These are phyloP conservation scores for Microchirus variegatus DNA, from an alignment of 2,797 vertebrate genomes.

Conservation along the genomic window DNA sequence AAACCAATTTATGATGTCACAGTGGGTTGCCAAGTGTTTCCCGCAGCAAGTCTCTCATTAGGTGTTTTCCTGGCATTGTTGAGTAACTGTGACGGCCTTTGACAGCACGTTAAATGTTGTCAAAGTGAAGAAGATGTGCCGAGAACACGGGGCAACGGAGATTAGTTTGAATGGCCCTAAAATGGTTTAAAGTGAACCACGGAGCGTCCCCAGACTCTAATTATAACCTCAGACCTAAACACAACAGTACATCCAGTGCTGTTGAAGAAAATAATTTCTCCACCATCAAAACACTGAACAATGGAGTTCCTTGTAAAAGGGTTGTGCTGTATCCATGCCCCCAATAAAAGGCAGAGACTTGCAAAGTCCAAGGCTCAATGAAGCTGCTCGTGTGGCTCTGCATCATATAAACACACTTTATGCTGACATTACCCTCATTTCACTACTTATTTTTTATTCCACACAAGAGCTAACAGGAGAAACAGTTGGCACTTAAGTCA, in stretches of 20 bases:
- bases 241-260: conserved; percentile 11
- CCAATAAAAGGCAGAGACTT: conserved; percentile 31
- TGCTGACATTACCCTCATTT: conserved; percentile 28
- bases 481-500: background rate
- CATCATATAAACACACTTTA: conserved; percentile 39
- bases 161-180: conserved; percentile 54
- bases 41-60: conserved; percentile 21
- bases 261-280: conserved; percentile 40
- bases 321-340: conserved; percentile 9
- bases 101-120: conserved; percentile 40
- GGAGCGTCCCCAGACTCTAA: conserved; percentile 32
- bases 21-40: background rate
- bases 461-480: conserved; percentile 23
- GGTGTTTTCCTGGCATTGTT: conserved; percentile 22
- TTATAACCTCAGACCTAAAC: conserved; percentile 16
- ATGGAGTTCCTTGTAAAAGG: conserved; percentile 35
- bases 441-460: conserved; percentile 36
- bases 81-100: conserved; percentile 33
- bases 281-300: conserved; percentile 43
- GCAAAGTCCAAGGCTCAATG: conserved; percentile 19
- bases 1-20: too few relatives aligned
- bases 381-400: conserved; percentile 26
- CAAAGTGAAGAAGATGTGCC: conserved; percentile 53
- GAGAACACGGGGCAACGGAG: conserved; percentile 47
- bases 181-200: conserved; percentile 44